Evolutionary conservation across 1,140 invertebrate species (phyloP), one percentile per base, ranked within the genome.

Genomic region (Saxidomus purpurata): DNA sequence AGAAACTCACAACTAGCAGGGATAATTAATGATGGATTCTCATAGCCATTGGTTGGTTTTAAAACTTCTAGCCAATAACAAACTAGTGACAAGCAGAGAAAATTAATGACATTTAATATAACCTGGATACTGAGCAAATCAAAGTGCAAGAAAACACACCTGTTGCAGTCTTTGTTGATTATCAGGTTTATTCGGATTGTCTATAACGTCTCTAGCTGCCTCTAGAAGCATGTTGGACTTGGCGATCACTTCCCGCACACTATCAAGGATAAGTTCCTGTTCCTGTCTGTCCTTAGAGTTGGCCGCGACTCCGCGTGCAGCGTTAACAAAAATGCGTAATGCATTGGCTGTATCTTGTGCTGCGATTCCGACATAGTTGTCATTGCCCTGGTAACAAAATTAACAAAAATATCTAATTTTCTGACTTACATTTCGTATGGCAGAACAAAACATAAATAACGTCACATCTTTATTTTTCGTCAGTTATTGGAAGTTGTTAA

Each of bases 331-430:
- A 9, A 94, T 89, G 59, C 97, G 96, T 1, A 99, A 95, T 6
- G 97, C 97, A 89, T 97, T 97, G 0, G 98, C 97, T 0, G 97
- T 98, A 92, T 98, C 98, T 63, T 97, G 95, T 1, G 98, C 98
- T 15, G 98, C 98, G 84, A 97, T 97, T 2, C 98, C 98, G 0
- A 98, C 98, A 94, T 98, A 98, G 89, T 97, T 97, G 87, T 98
- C 97, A 94, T 98, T 98, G 52, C 97, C 97, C 93, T 96, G 91
- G 43, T 8, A 43, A 4, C 43, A 43, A 43, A 15, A 8, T 43
- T 43, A 43, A 43, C 15, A 43, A n/a, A n/a, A 43, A 43, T 43
- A 43, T 8, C 43, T 43, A 8, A 43, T 43, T 43, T 15, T 43
- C 43, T 43, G 43, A n/a, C n/a, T n/a, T n/a, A n/a, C n/a, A n/a